Evolutionary conservation across 2,797 vertebrate genomes (phyloP), one percentile per base, ranked within the genome.

Genomic region (Acropternis orthonyx): DNA sequence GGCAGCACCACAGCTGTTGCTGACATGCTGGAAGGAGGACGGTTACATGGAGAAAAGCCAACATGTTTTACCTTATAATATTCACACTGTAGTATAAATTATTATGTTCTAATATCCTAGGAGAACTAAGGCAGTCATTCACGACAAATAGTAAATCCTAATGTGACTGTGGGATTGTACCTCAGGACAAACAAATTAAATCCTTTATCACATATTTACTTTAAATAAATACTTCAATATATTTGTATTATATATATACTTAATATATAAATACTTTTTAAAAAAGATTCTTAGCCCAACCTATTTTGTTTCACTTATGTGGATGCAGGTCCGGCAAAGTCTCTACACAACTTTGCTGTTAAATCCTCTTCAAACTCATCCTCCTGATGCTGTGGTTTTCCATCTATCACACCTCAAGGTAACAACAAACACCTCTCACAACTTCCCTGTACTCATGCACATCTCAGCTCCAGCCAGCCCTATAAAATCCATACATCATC

Each of bases 91-190:
- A 2, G 28, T 17, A 13, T 5, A 37, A 69, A 51, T 26, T 43
- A 44, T 37, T 69, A 3, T 26, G 13, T 28, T 59, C 19, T 43
- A 59, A 55, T 13, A 44, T 28, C 21, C 19, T 21, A 30, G 21
- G 21, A 32, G 39, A 58, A 51, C 16, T 62, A 68, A 62, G 1
- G 49, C 0, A 1, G 44, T 68, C 41, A 6, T 59, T 91, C 78
- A 15, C 21, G 58, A 9, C 10, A 81, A 88, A 46, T 9, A 18
- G 7, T 30, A 88, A 80, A 65, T 92, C 44, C 44, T 72, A 48
- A 65, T 0, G 0, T 37, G 62, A 52, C 8, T 49, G 19, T 36
- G 43, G 17, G 27, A 46, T 37, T 58, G 14, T n/a, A 43, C 17
- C 17, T 51, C 27, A 39, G 87, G 46, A 62, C 14, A 81, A 59